Base-by-base conservation (phyloP, 2,888 invertebrate species). In the Hypselothyrea guttata region DNA sequence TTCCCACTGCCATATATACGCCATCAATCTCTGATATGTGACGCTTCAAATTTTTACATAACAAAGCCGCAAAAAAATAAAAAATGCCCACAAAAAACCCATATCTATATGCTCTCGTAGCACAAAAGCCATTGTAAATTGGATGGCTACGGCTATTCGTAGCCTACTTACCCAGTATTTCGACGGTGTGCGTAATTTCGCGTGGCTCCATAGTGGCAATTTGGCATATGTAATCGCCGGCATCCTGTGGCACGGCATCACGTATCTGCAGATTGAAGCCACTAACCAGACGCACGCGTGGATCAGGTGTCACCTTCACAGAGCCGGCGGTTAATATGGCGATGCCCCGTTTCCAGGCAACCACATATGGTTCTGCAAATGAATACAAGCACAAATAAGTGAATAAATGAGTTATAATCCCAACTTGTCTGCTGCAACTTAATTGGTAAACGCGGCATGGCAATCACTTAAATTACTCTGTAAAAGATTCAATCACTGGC, bases 221-320 rank as follows among this genome's bases (percentile, higher is more conserved):
- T 89, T 93, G 93, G 88, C 93, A 94, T 59, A 93, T 92, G 86
- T 93, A 93, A 90, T 93, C 93, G 16, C 93, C 93, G 30, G 93
- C 93, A 89, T 94, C 93, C 87, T 92, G 92, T 38, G 93, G 92
- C 69, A 91, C 91, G 27, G 92, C 92, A 77, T 93, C 92, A 71
- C 92, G 91, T 84, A 94, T 93, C 89, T 93, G 92, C 73, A 94
- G 88, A 86, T 92, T 92, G 89, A 92, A 93, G 38, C 93, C 93
- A 84, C 92, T 92, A 64, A 92, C 92, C 70, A 93, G 90, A 71
- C 91, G 91, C 63, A 93, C 91, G 65, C 93, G 91, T 42, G 92
- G 91, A 89, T 93, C 93, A 48, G 93, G 93, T 45, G 92, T 92
- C 52, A 93, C 93, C 86, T 93, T 93, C 64, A 92, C 92, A 54